phyloP scores from a whole-genome alignment of 2,113 vertebrate genomes.

The Gymnogyps californianus region DNA sequence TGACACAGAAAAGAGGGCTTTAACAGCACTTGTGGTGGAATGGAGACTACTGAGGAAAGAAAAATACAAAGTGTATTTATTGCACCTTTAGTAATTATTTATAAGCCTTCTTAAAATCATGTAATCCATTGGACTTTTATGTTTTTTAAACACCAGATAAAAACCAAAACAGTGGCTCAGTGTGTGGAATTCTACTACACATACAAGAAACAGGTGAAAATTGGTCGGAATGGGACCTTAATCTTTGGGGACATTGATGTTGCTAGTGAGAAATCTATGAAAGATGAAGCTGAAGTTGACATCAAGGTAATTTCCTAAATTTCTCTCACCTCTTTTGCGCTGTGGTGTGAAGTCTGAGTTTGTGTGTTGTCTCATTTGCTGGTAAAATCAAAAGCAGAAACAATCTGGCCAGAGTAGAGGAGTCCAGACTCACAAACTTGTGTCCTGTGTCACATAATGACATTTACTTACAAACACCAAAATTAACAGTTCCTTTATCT shows the following conservation, averaged over 20 bases:
- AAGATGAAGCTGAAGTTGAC: conserved; percentile 88
- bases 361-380: neutral
- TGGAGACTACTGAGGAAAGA: neutral
- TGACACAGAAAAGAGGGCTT: neutral
- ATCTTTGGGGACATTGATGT: conserved; percentile 86
- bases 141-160: conserved; percentile 78
- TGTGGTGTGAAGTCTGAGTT: neutral
- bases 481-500: conserved; percentile 34
- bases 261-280: conserved; percentile 69
- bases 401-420: neutral
- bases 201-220: conserved; percentile 95
- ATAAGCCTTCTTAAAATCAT: neutral
- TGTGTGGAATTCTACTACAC: conserved; percentile 99
- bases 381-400: neutral
- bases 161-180: conserved; percentile 93
- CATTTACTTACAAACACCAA: neutral
- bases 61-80: neutral
- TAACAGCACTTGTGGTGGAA: neutral
- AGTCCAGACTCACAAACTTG: neutral
- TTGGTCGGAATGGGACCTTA: conserved; percentile 89
- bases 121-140: neutral
- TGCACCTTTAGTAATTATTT: neutral
- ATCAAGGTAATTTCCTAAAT: conserved; percentile 75
- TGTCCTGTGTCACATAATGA: neutral
- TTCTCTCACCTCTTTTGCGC: neutral